phyloP scores from a whole-genome alignment of 2,113 vertebrate genomes.

The Perca fluviatilis region DNA sequence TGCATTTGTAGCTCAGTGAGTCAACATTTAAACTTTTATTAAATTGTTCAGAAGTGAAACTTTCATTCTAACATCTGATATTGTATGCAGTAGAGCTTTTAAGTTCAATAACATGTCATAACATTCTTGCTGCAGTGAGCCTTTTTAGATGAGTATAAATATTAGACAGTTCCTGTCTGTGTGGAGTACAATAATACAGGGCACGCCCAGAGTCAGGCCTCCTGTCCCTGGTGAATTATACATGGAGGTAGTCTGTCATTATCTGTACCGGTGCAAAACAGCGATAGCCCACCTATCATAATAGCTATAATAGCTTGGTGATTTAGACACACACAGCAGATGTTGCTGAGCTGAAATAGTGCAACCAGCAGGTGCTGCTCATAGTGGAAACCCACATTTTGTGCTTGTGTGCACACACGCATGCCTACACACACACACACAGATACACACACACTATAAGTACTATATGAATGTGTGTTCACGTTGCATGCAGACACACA shows the following conservation, averaged over 20 bases:
- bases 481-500: background rate
- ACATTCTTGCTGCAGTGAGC: conserved; percentile 44
- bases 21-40: conserved; percentile 9
- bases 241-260: conserved; percentile 71
- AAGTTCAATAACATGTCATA: conserved; percentile 53
- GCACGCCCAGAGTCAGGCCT: conserved; percentile 64
- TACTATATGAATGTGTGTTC: background rate
- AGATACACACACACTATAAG: background rate
- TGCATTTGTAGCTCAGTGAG: background rate
- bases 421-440: background rate
- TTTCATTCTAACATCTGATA: conserved; percentile 23
- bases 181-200: conserved; percentile 60
- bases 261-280: conserved; percentile 68
- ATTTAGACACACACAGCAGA: conserved; percentile 69
- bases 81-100: conserved; percentile 33
- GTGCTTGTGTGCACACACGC: background rate
- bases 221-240: conserved; percentile 75
- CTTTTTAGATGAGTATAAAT: conserved; percentile 58
- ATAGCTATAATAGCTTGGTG: conserved; percentile 72
- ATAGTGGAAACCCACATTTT: conserved; percentile 19
- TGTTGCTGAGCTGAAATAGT: conserved; percentile 58
- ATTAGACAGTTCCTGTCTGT: conserved; percentile 45
- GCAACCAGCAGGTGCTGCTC: conserved; percentile 46
- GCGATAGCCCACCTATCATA: conserved; percentile 70
- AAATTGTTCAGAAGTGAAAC: background rate